These are phyloP conservation scores for Gymnoscopelus microlampas DNA, from an alignment of 2,797 vertebrate genomes.

Conservation along the genomic window DNA sequence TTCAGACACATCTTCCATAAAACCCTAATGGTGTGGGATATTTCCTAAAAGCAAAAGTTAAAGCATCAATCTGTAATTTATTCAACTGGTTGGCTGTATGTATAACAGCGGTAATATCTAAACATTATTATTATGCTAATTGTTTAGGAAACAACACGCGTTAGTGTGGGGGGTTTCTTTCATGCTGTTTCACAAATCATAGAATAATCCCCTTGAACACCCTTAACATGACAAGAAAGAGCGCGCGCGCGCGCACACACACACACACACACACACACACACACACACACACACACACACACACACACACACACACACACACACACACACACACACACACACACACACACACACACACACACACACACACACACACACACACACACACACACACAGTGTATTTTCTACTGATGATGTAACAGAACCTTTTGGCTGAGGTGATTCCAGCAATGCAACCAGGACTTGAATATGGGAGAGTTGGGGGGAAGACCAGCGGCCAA, in stretches of 20 bases:
- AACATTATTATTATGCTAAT: too few species aligned
- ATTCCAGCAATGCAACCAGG: slow-evolving; percentile 90
- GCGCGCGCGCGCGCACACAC: not conserved
- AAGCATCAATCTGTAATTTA: too few species aligned
- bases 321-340: slow-evolving; percentile 1
- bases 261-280: not conserved
- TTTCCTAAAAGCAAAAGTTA: too few species aligned
- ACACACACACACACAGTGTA: not conserved
- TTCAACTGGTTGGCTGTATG: too few species aligned
- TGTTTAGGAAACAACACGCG: too few species aligned
- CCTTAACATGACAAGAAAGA: slow-evolving; percentile 4
- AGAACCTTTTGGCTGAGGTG: slow-evolving; percentile 84
- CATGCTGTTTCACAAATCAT: not conserved
- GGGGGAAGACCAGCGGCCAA: slow-evolving; percentile 86
- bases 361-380: not conserved
- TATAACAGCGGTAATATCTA: too few species aligned
- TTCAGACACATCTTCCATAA: too few species aligned
- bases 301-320: not conserved
- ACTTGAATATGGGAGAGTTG: slow-evolving; percentile 81
- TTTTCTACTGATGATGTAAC: not conserved
- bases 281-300: not conserved
- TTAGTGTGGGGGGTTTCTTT: too few species aligned
- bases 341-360: not conserved
- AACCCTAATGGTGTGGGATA: too few species aligned
- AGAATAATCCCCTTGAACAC: not conserved